Evolutionary conservation across 2,797 vertebrate genomes (phyloP).

Genomic region (Siniperca undulata): DNA sequence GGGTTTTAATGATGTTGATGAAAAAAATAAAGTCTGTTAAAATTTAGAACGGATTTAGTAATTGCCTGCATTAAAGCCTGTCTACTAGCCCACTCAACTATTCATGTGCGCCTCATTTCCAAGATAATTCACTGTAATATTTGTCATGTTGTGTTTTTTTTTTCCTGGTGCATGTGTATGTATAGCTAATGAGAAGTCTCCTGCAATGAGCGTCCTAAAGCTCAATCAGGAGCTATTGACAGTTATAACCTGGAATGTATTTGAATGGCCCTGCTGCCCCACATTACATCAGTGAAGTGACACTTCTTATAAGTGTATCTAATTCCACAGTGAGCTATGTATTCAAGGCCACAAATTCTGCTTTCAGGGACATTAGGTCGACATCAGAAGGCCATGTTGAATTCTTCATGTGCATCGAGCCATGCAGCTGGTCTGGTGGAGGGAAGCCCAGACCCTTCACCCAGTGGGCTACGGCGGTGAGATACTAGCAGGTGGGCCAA

Average conservation of each 20-base stretch:
- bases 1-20: constrained; percentile 73
- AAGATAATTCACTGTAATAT: constrained; percentile 49
- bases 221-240: constrained; percentile 11
- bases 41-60: constrained; percentile 65
- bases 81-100: constrained; percentile 52
- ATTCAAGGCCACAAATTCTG: constrained; percentile 42
- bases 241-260: constrained; percentile 14
- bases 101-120: constrained; percentile 53
- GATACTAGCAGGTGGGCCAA: constrained; percentile 73
- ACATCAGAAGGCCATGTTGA: constrained; percentile 56
- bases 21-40: constrained; percentile 69
- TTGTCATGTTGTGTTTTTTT: constrained; percentile 44
- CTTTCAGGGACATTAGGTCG: constrained; percentile 49
- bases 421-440: constrained; percentile 51
- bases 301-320: constrained; percentile 27
- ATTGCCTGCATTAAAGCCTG: constrained; percentile 60
- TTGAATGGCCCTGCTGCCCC: constrained; percentile 15
- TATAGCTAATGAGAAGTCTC: constrained; percentile 28
- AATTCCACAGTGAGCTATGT: constrained; percentile 27
- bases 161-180: constrained; percentile 9
- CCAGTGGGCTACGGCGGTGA: constrained; percentile 29
- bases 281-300: constrained; percentile 16
- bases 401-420: constrained; percentile 67
- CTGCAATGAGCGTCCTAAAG: constrained; percentile 1
- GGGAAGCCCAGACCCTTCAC: constrained; percentile 51